phyloP scores from a whole-genome alignment of 2,888 invertebrate genomes.

The Kryphioiulus occultus region DNA sequence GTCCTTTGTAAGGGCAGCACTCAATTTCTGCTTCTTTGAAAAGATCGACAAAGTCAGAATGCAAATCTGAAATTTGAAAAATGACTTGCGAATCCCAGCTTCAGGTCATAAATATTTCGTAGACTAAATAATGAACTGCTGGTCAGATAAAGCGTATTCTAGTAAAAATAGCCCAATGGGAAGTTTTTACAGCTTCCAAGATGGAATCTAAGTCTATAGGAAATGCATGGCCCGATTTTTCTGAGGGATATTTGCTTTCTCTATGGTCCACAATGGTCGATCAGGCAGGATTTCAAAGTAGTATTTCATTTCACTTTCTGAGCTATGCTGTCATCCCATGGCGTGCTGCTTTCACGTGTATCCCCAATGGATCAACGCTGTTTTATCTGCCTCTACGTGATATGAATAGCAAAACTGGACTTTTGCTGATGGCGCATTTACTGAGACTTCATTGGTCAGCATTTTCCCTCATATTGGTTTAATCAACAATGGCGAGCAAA shows the following conservation, averaged over 20 bases:
- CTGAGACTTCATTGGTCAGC: neutral
- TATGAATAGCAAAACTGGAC: neutral
- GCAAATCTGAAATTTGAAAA: neutral
- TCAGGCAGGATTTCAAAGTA: neutral
- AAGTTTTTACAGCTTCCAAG: neutral
- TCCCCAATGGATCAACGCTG: neutral
- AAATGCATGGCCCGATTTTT: neutral
- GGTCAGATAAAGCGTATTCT: neutral
- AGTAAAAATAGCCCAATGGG: neutral
- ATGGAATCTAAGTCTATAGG: neutral
- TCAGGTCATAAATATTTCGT: neutral
- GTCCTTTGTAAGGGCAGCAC: no score
- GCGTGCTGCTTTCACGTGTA: neutral
- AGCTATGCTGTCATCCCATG: neutral
- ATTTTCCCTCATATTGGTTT: neutral
- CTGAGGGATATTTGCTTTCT: neutral
- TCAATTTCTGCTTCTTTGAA: no score
- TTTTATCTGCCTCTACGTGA: neutral
- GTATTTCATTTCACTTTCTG: conserved; percentile 5
- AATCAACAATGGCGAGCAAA: neutral
- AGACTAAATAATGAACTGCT: neutral
- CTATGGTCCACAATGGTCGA: neutral
- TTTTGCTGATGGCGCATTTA: neutral
- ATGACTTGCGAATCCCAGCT: neutral
- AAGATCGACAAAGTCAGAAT: neutral